Base-by-base conservation (phyloP, 2,113 vertebrate genomes). In the Columba livia region DNA sequence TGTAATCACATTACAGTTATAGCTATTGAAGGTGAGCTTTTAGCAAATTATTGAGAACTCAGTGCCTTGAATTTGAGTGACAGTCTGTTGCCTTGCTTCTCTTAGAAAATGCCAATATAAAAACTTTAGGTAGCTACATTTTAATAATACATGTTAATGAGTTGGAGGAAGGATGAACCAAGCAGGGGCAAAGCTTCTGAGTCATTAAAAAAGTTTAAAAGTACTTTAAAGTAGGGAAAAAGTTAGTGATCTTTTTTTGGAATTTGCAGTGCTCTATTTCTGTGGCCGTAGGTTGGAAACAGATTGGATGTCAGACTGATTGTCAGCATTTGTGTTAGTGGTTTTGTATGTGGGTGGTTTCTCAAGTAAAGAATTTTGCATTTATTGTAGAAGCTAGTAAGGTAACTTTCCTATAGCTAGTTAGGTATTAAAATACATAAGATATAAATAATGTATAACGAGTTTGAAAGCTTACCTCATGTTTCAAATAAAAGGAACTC, bases 271-370 rank as follows among this genome's bases (percentile, higher is more conserved):
- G 53, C 69, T 97, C 88, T 97, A 93, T 97, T 97, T 96, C 88
- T 84, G 93, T 84, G 92, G 65, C 82, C 50, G 95, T 96, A 74
- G 96, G 93, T 5, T 96, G 93, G 67, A 88, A 94, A 95, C 96
- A 97, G 95, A 97, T 97, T 96, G 95, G 88, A 96, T 95, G 95
- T 96, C 94, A 96, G 95, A 94, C 95, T 96, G 96, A 96, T 93
- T 96, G 95, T 96, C 93, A 96, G 88, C 48, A 2, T 91, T 93
- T 96, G 77, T 95, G 89, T 86, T 92, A 90, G 61, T 70, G 26
- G 65, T 81, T 93, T 79, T 82, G 38, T 62, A 23, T 64, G 93
- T 95, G 80, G 93, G 95, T 90, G 82, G 88, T 84, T 93, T 90
- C 92, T 93, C 38, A 88, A 91, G 83, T 60, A 81, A 70, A 81